Conservation (phyloP, 2,113 vertebrate genomes). For the human region DNA sequence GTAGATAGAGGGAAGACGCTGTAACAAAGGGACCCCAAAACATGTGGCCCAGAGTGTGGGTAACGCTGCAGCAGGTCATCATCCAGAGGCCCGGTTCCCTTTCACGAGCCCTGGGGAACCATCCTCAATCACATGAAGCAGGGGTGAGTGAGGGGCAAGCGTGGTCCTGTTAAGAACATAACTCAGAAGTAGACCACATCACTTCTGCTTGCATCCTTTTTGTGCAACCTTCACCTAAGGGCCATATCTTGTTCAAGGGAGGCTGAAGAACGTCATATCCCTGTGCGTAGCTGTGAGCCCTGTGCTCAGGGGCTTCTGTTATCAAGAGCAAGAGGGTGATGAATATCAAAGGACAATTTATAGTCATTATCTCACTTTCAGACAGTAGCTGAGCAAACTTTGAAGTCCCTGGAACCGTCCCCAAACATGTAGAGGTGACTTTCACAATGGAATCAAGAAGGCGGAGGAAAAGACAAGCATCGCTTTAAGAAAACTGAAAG, state of each 20-base stretch:
- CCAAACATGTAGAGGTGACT: not conserved
- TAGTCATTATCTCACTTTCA: too few relatives aligned
- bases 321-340: too few relatives aligned
- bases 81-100: not conserved
- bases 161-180: not conserved
- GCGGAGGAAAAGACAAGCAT: not conserved
- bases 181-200: not conserved
- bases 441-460: not conserved
- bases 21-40: not conserved
- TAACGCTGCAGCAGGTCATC: accelerated
- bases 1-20: not conserved
- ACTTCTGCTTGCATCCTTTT: not conserved
- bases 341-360: not conserved
- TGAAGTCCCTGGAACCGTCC: not conserved
- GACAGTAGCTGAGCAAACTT: not conserved
- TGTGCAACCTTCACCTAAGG: too few relatives aligned
- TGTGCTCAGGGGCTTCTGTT: not conserved
- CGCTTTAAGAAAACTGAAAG: not conserved
- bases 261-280: not conserved
- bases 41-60: not conserved
- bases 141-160: not conserved
- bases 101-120: not conserved
- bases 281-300: not conserved
- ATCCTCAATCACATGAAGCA: not conserved
- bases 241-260: not conserved